Conservation (phyloP, 2,888 invertebrate species). For the Pristionchus exspectatus region DNA sequence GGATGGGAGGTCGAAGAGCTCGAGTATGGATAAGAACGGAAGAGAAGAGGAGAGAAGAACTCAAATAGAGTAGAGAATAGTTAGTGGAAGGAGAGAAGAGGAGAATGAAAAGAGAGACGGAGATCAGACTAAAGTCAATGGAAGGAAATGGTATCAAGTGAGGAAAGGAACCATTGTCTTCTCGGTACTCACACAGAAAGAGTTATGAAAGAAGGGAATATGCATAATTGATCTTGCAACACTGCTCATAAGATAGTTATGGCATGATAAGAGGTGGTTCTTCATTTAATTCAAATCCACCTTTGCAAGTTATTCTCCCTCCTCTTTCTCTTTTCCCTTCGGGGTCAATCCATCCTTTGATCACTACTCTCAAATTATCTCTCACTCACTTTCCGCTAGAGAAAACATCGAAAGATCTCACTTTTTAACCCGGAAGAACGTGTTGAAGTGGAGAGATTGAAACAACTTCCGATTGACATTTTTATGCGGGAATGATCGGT, state of each 20-base stretch:
- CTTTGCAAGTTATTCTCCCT: background rate
- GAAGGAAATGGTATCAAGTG: background rate
- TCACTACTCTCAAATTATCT: background rate
- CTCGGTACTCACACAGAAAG: too few species aligned
- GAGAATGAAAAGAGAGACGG: background rate
- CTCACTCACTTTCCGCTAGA: constrained; percentile 37
- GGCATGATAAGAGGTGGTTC: background rate
- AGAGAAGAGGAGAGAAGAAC: background rate
- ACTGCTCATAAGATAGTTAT: too few species aligned
- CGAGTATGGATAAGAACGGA: constrained; percentile 1
- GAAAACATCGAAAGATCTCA: constrained; percentile 41
- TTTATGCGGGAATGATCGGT: background rate
- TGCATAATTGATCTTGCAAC: too few species aligned
- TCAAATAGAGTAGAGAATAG: constrained; percentile 28
- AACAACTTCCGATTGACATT: background rate
- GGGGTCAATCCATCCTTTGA: constrained; percentile 21
- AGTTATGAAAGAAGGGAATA: background rate
- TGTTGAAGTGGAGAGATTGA: background rate
- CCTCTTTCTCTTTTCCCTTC: background rate
- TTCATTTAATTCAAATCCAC: background rate
- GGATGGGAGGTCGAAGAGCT: constrained; percentile 5
- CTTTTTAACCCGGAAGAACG: constrained; percentile 22
- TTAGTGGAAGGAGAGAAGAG: background rate
- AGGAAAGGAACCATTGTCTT: background rate
- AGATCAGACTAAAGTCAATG: background rate